Evolutionary conservation across 2,113 vertebrate genomes (phyloP).

Genomic region (Sclerurus mexicanus): DNA sequence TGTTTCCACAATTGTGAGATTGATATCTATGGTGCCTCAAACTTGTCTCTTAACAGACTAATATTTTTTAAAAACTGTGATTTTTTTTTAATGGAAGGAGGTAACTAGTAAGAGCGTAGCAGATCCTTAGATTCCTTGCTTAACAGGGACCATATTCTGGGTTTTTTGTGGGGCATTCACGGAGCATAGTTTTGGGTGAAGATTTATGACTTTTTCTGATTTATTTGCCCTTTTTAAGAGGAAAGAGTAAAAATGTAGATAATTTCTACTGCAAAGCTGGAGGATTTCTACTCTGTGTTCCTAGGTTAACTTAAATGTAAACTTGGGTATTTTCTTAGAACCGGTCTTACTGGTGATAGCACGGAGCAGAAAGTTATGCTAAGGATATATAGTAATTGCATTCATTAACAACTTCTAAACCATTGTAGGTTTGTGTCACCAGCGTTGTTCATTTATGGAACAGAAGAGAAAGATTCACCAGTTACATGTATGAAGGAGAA

Average conservation of each 20-base stretch:
- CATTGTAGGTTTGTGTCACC: conserved; percentile 83
- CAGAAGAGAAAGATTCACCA: conserved; percentile 61
- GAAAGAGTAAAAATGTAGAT: neutral
- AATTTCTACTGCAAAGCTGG: neutral
- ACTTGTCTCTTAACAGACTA: neutral
- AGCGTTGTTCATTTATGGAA: conserved; percentile 84
- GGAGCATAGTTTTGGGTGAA: neutral
- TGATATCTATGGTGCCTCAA: fast-evolving
- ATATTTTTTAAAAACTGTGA: neutral
- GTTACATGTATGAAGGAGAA: conserved; percentile 80
- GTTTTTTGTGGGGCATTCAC: neutral
- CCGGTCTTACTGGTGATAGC: neutral
- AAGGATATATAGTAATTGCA: neutral
- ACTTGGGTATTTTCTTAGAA: neutral
- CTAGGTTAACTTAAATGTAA: neutral
- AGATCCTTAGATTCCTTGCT: neutral
- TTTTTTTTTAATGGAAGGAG: neutral
- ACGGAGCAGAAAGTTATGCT: neutral
- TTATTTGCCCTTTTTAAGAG: neutral
- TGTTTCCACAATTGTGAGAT: neutral
- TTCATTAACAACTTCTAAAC: neutral
- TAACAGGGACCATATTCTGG: neutral
- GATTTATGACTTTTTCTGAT: neutral
- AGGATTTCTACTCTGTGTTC: neutral
- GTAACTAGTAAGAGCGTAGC: neutral